phyloP scores from a whole-genome alignment of 1,140 invertebrate species.

The Calephelis virginiensis region DNA sequence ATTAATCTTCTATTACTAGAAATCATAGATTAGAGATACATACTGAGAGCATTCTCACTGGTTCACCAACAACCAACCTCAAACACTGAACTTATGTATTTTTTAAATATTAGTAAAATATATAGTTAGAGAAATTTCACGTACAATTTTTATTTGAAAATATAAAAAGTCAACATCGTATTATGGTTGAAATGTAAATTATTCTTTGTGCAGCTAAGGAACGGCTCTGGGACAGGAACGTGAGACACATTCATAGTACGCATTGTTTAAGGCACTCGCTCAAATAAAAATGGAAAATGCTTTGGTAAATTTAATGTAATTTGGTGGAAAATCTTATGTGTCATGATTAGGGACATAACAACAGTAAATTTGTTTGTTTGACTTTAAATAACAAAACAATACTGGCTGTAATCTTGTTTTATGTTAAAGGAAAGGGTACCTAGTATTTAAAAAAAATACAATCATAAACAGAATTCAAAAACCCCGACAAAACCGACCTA shows the following conservation, averaged over 20 bases:
- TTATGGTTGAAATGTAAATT: conserved; percentile 10
- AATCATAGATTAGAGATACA: too few species aligned
- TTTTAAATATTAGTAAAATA: not conserved
- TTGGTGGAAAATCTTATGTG: not conserved
- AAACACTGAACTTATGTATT: too few species aligned
- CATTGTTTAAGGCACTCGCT: conserved; percentile 6
- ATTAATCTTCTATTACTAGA: too few species aligned
- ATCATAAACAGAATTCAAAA: too few species aligned
- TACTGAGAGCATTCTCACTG: too few species aligned
- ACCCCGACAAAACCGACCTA: too few species aligned
- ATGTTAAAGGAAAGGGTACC: too few species aligned
- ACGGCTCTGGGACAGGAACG: conserved; percentile 1
- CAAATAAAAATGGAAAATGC: not conserved
- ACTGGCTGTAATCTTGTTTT: too few species aligned
- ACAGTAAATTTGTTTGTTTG: too few species aligned
- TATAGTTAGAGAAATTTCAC: not conserved
- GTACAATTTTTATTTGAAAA: not conserved
- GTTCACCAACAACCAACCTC: too few species aligned
- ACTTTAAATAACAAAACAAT: too few species aligned
- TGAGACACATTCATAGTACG: conserved; percentile 12
- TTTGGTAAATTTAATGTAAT: not conserved
- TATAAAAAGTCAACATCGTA: conserved; percentile 1
- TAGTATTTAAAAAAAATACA: too few species aligned
- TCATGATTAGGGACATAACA: not conserved
- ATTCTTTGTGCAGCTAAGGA: conserved; percentile 9